A percentile compares a stretch with the other conserved stretches of the same genome.
Evolutionary conservation across 2,888 invertebrate genomes (phyloP).

Genomic region (Tupiocoris notatus): DNA sequence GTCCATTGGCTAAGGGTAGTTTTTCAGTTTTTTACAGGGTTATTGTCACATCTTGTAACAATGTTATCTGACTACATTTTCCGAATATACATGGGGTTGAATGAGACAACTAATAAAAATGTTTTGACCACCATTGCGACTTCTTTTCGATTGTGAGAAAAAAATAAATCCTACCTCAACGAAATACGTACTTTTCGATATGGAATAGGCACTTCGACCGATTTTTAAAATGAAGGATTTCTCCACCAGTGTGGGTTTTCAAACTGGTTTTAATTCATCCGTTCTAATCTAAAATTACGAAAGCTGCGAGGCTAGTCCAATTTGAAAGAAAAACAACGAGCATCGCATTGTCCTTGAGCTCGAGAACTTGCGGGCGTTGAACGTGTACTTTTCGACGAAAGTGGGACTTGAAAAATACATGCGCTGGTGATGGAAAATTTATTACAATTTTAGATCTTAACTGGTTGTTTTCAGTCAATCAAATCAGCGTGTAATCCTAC

Average conservation of each 20-base stretch:
- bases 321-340: constrained; percentile 21
- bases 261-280: too few relatives aligned
- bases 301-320: constrained; percentile 46
- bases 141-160: constrained; percentile 25
- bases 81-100: constrained; percentile 27
- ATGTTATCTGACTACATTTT: constrained; percentile 10
- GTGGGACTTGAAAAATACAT: too few relatives aligned
- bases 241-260: too few relatives aligned
- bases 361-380: constrained; percentile 18
- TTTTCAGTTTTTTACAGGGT: constrained; percentile 27
- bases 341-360: constrained; percentile 29
- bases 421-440: too few relatives aligned
- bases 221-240: background rate
- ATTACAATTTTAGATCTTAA: too few relatives aligned
- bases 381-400: too few relatives aligned
- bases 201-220: background rate
- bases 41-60: background rate
- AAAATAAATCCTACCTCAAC: constrained; percentile 30
- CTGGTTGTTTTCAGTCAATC: too few relatives aligned
- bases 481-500: too few relatives aligned
- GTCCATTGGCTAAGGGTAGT: constrained; percentile 27
- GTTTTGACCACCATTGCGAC: constrained; percentile 20
- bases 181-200: constrained; percentile 28
- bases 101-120: background rate
- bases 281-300: too few relatives aligned